Evolutionary conservation across 2,888 invertebrate genomes (phyloP).

Genomic region (Platycheirus rosarum): DNA sequence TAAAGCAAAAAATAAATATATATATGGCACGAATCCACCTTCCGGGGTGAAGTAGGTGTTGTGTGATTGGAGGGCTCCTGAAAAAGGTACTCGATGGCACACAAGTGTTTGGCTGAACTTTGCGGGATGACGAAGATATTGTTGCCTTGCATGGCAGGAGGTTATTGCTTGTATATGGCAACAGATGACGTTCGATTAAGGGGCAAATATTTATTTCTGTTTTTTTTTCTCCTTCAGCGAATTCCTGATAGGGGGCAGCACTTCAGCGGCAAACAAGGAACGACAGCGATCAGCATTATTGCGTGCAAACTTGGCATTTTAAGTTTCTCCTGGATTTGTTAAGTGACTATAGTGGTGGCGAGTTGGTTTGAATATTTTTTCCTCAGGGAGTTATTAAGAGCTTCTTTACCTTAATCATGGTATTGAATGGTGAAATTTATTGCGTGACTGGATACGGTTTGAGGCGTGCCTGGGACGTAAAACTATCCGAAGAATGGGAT

Average conservation of each 20-base stretch:
- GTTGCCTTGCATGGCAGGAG: conserved; percentile 13
- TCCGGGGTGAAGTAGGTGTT: conserved; percentile 66
- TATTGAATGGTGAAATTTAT: conserved; percentile 48
- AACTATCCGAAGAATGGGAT: conserved; percentile 10
- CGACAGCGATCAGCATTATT: conserved; percentile 7
- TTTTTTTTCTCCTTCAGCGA: conserved; percentile 15
- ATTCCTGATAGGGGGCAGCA: conserved; percentile 19
- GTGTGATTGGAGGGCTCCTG: conserved; percentile 59
- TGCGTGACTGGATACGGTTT: conserved; percentile 44
- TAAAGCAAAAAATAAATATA: background rate
- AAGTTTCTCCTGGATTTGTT: conserved; percentile 27
- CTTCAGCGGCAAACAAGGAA: background rate
- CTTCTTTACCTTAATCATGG: conserved; percentile 43
- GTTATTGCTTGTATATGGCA: conserved; percentile 16
- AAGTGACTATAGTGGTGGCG: conserved; percentile 29
- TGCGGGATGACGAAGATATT: conserved; percentile 51
- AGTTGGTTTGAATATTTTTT: conserved; percentile 38
- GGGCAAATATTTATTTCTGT: conserved; percentile 63
- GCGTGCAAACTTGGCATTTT: conserved; percentile 49
- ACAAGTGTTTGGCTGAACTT: conserved; percentile 47
- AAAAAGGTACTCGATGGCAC: conserved; percentile 57
- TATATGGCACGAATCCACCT: conserved; percentile 57
- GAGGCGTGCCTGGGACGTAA: conserved; percentile 15
- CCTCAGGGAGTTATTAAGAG: conserved; percentile 8
- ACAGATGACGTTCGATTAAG: conserved; percentile 65